A percentile compares a stretch with the other conserved stretches of the same genome.
Conservation (phyloP, 2,113 vertebrate genomes). For the Polypterus bichir region DNA sequence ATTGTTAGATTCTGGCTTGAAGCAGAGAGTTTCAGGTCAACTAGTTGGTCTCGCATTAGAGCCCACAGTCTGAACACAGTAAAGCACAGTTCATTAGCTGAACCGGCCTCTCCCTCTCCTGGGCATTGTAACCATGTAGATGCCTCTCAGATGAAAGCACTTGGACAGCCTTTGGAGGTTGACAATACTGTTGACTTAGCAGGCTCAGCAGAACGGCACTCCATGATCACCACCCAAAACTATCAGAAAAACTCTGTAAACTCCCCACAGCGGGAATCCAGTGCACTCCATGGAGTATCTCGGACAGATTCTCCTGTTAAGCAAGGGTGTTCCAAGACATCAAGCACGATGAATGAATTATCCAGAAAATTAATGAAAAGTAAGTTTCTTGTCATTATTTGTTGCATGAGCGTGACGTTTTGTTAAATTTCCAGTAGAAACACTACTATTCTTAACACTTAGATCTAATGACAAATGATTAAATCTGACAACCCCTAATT, state of each 20-base stretch:
- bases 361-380: slow-evolving; percentile 92
- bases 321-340: slow-evolving; percentile 55
- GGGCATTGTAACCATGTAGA: slow-evolving; percentile 32
- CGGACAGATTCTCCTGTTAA: slow-evolving; percentile 39
- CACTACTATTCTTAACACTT: too few relatives aligned
- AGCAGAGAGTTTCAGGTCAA: slow-evolving; percentile 83
- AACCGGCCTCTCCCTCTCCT: slow-evolving; percentile 56
- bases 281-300: slow-evolving; percentile 26
- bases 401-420: not conserved
- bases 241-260: slow-evolving; percentile 36
- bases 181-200: slow-evolving; percentile 12
- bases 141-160: slow-evolving; percentile 12
- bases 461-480: too few relatives aligned
- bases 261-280: slow-evolving; percentile 26
- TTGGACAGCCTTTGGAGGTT: not conserved
- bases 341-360: slow-evolving; percentile 64
- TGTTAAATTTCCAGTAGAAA: too few relatives aligned
- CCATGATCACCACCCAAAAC: slow-evolving; percentile 12
- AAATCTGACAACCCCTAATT: too few relatives aligned
- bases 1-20: slow-evolving; percentile 91
- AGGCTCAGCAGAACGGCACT: too few relatives aligned
- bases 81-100: slow-evolving; percentile 88
- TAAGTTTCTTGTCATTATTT: slow-evolving; percentile 45
- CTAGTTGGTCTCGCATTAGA: slow-evolving; percentile 84
- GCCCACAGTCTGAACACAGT: slow-evolving; percentile 91